Base-by-base conservation (phyloP, 2,888 invertebrate genomes). In the Yponomeuta sedellus region DNA sequence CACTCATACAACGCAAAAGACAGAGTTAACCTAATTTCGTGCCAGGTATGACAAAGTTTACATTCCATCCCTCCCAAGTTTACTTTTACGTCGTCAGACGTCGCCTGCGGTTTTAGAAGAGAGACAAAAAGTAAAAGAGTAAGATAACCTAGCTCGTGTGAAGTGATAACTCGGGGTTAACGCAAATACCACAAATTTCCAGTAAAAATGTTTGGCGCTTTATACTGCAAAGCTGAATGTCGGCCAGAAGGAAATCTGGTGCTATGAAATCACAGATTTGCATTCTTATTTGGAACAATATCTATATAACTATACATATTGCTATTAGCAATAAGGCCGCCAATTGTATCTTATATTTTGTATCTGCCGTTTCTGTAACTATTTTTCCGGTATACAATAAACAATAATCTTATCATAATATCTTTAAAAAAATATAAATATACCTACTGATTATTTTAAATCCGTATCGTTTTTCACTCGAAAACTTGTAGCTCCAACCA, bases 41-140 rank as follows among this genome's bases (percentile, higher is more conserved):
- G 63, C 16, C 61, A 61, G 61, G 61, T 61, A 34, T 34, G 34
- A 61, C 25, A 52, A 34, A 20, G 40, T 63, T 63, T 40, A 39
- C 63, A n/a, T 63, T 63, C 39, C 63, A 63, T 63, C 40, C 20
- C 3, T 59, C 59, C 63, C 19, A n/a, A 19, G 63, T 63, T 63
- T 63, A 25, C 63, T 63, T 63, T 63, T 63, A 10, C 25, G n/a
- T 59, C 22, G 59, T 59, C 25, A 10, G 5, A 59, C 59, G 59
- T 20, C 44, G 20, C 59, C 25, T 59, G 22, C 22, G 59, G 20
- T 25, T 59, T 25, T 22, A 59, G 22, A 59, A 12, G 12, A 12
- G 22, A 25, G 22, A 19, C n/a, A 59, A 25, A 59, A 59, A 59
- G 19, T 25, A 20, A 59, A 22, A 59, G 20, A 25, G 59, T 2